phyloP scores from a whole-genome alignment of 2,888 invertebrate genomes.

The Leptopilina drosophilae region DNA sequence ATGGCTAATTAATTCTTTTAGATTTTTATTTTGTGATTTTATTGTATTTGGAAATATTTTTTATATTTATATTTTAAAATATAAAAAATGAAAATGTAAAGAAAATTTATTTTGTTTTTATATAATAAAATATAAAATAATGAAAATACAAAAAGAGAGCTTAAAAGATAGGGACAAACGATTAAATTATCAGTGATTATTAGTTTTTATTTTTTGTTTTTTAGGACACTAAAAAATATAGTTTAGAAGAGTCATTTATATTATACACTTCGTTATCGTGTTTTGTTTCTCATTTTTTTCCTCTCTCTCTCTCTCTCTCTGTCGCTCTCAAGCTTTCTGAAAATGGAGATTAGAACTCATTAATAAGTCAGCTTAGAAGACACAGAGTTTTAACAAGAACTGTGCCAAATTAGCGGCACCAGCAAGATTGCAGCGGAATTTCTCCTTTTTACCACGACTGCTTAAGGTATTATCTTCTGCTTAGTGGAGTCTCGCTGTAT shows the following conservation, averaged over 20 bases:
- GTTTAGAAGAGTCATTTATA: neutral
- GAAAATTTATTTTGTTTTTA: neutral
- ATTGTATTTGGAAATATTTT: too few species aligned
- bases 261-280: neutral
- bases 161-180: too few species aligned
- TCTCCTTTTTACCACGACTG: neutral
- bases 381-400: constrained; percentile 16
- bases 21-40: too few species aligned
- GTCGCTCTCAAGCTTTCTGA: neutral
- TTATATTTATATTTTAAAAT: too few species aligned
- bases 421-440: constrained; percentile 5
- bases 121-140: too few species aligned
- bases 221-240: too few species aligned
- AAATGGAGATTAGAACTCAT: constrained; percentile 19
- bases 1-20: too few species aligned
- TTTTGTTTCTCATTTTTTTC: too few species aligned
- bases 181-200: too few species aligned
- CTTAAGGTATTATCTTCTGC: constrained; percentile 25
- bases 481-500: constrained; percentile 26
- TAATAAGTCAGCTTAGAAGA: constrained; percentile 15
- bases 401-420: constrained; percentile 28
- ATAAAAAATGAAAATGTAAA: neutral
- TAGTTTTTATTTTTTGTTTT: too few species aligned
- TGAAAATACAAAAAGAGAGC: too few species aligned
- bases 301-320: too few species aligned